Conservation (phyloP, 1,140 invertebrate genomes). For the Anadara kagoshimensis region DNA sequence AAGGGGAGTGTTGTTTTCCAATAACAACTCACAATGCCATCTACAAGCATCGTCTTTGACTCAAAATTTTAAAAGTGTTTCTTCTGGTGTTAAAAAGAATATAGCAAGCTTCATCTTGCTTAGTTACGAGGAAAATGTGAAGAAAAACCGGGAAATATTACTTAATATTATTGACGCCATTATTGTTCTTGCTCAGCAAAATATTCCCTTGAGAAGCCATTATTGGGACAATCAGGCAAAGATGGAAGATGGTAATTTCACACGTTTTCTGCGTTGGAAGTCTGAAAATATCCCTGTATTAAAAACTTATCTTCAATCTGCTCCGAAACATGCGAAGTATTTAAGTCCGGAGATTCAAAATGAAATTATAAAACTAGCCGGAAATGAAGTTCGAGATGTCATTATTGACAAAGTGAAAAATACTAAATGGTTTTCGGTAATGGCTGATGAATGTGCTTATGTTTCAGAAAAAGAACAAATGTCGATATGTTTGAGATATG, state of each 20-base stretch:
- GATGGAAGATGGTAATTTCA: slow-evolving; percentile 20
- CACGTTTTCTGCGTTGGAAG: background rate
- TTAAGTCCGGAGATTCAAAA: slow-evolving; percentile 25
- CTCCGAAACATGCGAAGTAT: slow-evolving; percentile 5
- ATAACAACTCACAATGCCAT: background rate
- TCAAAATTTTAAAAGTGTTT: too few relatives aligned
- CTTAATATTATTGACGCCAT: too few relatives aligned
- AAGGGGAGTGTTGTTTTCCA: background rate
- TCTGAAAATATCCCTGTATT: slow-evolving; percentile 14
- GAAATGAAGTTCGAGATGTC: slow-evolving; percentile 1
- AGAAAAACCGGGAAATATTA: too few relatives aligned
- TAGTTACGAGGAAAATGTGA: too few relatives aligned
- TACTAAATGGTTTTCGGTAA: slow-evolving; percentile 21
- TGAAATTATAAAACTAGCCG: slow-evolving; percentile 25
- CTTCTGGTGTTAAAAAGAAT: too few relatives aligned
- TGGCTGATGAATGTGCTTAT: slow-evolving; percentile 29
- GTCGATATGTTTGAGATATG: slow-evolving; percentile 18
- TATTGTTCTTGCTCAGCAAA: slow-evolving; percentile 18
- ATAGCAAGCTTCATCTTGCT: too few relatives aligned
- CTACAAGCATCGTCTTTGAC: too few relatives aligned
- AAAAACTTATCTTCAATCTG: slow-evolving; percentile 15
- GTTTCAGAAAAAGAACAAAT: slow-evolving; percentile 20
- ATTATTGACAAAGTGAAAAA: slow-evolving; percentile 5
- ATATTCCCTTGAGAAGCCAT: slow-evolving; percentile 20
- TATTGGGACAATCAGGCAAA: background rate